These are phyloP conservation scores for Nylanderia fulva DNA, from an alignment of 1,140 invertebrate species.

Conservation along the genomic window DNA sequence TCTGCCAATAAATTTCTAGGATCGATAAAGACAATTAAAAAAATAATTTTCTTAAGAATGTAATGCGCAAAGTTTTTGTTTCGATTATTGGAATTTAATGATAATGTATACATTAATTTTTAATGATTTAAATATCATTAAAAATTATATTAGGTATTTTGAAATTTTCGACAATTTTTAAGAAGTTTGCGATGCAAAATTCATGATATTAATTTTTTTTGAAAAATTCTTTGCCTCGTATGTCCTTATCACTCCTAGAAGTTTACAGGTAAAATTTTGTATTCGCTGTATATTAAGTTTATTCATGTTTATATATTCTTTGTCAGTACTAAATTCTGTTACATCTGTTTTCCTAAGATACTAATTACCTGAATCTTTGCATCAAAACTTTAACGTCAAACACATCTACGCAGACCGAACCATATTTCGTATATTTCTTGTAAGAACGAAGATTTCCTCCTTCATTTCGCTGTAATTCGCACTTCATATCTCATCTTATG, in stretches of 20 bases:
- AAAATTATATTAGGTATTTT: background rate
- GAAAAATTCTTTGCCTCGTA: background rate
- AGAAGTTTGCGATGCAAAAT: background rate
- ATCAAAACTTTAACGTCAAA: constrained; percentile 44
- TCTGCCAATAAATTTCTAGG: constrained; percentile 24
- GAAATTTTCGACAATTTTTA: background rate
- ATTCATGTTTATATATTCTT: constrained; percentile 3
- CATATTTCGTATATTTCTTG: constrained; percentile 4
- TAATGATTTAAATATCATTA: too few species aligned
- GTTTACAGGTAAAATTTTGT: constrained; percentile 6
- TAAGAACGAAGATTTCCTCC: background rate
- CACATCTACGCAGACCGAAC: background rate
- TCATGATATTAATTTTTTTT: background rate
- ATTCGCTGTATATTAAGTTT: constrained; percentile 6
- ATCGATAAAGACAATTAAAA: background rate
- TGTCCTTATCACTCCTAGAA: constrained; percentile 13
- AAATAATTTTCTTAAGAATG: background rate
- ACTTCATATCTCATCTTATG: background rate
- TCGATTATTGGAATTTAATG: constrained; percentile 7
- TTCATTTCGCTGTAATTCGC: background rate
- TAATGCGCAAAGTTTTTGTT: background rate
- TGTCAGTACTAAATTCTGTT: constrained; percentile 45
- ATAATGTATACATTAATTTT: too few species aligned
- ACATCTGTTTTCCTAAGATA: constrained; percentile 46
- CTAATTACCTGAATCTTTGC: constrained; percentile 54